Conservation (phyloP, 1,140 invertebrate genomes). For the Brachionus rubens region DNA sequence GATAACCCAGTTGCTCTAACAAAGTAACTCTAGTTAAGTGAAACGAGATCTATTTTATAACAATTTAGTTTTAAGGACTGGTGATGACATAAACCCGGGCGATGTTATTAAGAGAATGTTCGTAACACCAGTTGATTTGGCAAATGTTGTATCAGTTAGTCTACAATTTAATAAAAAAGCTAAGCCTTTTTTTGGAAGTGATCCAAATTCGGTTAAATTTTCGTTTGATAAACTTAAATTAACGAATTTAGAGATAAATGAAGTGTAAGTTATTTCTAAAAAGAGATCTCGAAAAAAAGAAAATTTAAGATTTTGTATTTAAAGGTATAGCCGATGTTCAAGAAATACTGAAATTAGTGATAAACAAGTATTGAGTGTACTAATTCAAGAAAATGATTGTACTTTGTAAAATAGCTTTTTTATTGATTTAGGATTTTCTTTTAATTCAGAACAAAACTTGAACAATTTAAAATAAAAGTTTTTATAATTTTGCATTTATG, state of each 20-base stretch:
- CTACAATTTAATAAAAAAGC: slow-evolving; percentile 45
- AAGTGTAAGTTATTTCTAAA: slow-evolving; percentile 21
- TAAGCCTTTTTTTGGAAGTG: slow-evolving; percentile 34
- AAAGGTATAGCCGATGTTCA: slow-evolving; percentile 10
- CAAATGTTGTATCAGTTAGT: background rate
- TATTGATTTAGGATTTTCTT: no score
- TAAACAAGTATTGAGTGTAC: background rate
- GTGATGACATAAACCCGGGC: slow-evolving; percentile 32
- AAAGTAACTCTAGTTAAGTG: background rate
- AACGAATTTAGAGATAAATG: slow-evolving; percentile 24
- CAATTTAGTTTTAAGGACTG: background rate
- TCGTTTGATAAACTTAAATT: slow-evolving; percentile 26
- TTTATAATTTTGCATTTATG: no score
- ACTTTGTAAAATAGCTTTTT: background rate
- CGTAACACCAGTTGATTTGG: slow-evolving; percentile 9
- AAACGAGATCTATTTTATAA: background rate
- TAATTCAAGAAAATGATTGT: slow-evolving; percentile 1
- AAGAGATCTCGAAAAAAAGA: no score
- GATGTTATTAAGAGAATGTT: slow-evolving; percentile 17
- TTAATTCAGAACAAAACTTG: no score
- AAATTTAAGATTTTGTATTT: no score
- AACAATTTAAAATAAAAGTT: no score
- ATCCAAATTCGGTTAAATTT: slow-evolving; percentile 37
- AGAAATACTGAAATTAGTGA: slow-evolving; percentile 8
- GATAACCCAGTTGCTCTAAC: background rate